Conservation (phyloP, 2,797 vertebrate species). For the Pseudocheirus occidentalis region DNA sequence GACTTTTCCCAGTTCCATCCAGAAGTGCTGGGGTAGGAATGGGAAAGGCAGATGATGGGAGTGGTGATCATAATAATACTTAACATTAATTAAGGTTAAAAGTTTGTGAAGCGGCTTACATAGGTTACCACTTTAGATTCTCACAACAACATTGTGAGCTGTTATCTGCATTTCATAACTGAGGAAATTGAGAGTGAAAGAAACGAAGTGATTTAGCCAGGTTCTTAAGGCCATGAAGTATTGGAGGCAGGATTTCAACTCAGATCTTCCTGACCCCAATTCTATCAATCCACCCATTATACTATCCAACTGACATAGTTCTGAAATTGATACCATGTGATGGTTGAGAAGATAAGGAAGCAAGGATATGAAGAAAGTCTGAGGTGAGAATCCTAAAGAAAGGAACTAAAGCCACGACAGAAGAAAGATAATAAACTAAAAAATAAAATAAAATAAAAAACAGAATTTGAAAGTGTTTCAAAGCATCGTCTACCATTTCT, state of each 20-base stretch:
- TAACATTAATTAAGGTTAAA: background rate
- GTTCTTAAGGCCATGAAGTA: background rate
- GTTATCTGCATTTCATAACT: background rate
- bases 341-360: background rate
- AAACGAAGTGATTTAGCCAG: background rate
- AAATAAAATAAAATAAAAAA: too few relatives aligned
- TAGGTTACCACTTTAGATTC: background rate
- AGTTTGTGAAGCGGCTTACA: background rate
- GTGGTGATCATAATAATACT: background rate
- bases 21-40: background rate
- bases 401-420: background rate
- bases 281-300: background rate
- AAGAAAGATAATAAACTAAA: background rate
- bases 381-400: background rate
- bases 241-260: background rate
- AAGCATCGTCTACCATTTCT: slow-evolving; percentile 29
- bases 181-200: background rate
- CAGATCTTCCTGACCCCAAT: background rate
- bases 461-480: background rate
- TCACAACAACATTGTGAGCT: background rate
- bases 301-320: background rate
- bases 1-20: background rate
- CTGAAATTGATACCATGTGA: background rate
- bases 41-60: background rate
- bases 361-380: background rate